Base-by-base conservation (phyloP, 2,797 vertebrate species). In the Sphenopsis melanotis region DNA sequence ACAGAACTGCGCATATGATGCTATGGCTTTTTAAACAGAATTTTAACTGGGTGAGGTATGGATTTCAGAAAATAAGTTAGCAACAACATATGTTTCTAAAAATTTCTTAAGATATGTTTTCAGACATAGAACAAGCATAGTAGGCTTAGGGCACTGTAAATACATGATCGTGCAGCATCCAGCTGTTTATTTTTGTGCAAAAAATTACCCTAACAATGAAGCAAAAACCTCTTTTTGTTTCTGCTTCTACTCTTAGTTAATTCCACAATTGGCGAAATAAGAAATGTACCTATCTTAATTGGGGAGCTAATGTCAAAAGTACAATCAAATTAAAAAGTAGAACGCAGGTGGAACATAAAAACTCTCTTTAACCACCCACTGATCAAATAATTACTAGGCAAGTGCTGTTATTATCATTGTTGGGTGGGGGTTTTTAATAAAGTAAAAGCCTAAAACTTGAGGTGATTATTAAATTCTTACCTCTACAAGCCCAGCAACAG, bases 241-340 rank as follows among this genome's bases (percentile, higher is more conserved):
- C 30, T 83, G 10, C 17, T 84, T 87, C 37, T 46, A 52, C 22
- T 15, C 64, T 74, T 53, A 52, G 15, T 27, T 93, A 83, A 94
- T 77, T 46, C 27, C 26, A 52, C 52, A 94, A 36, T 1, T 55
- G 37, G 12, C 4, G 6, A 57, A 68, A 80, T 39, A 30, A 81
- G 61, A 92, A 92, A 75, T 32, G 10, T 44, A 61, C 29, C 41
- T 90, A 53, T 76, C 60, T 92, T 87, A 92, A 87, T 52, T 80
- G 27, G 34, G 59, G 61, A 92, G 20, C 14, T 81, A 74, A 88
- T 83, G 79, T 93, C 92, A 94, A 90, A 87, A 87, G 44, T 89
- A 49, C 71, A 94, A 94, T 94, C 87, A 95, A 94, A 87, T 95
- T 92, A 91, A 93, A 86, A 96, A 85, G 21, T 26, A 82, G n/a